Percentiles rank a stretch among this genome's conserved stretches.
Evolutionary conservation across 2,888 invertebrate species (phyloP).

Genomic region (Celastrina argiolus): DNA sequence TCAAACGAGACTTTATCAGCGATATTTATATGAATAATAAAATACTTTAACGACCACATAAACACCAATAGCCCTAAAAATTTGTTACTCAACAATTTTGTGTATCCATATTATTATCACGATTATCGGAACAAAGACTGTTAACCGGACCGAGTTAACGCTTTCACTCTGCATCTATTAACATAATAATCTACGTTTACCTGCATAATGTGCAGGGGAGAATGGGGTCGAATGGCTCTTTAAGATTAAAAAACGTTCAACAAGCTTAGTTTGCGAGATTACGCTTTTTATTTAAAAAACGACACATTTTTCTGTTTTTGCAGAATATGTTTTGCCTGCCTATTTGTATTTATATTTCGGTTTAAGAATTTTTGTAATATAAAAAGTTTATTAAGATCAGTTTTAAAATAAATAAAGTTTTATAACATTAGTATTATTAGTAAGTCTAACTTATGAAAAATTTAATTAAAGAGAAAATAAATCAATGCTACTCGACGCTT

Average conservation of each 20-base stretch:
- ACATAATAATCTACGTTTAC: conserved; percentile 55
- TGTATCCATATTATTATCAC: conserved; percentile 26
- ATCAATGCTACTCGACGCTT: no score
- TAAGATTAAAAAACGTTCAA: neutral
- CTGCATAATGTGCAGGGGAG: conserved; percentile 39
- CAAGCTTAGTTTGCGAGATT: neutral
- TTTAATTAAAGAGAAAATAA: no score
- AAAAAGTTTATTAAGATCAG: no score
- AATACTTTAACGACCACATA: conserved; percentile 1
- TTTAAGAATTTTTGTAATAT: no score
- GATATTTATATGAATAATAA: conserved; percentile 14
- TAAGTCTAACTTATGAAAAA: no score
- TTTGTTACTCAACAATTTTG: conserved; percentile 24
- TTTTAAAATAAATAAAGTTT: no score
- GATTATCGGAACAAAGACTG: conserved; percentile 31
- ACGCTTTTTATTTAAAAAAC: no score
- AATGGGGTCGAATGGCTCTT: conserved; percentile 26
- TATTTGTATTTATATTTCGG: no score
- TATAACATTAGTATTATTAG: no score
- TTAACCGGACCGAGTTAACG: conserved; percentile 48
- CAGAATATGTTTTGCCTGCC: no score
- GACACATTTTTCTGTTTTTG: no score
- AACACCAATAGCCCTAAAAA: conserved; percentile 12
- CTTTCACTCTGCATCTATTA: conserved; percentile 68
- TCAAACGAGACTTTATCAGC: conserved; percentile 10